phyloP scores from a whole-genome alignment of 2,113 vertebrate genomes.

The Oceanodroma tethys region DNA sequence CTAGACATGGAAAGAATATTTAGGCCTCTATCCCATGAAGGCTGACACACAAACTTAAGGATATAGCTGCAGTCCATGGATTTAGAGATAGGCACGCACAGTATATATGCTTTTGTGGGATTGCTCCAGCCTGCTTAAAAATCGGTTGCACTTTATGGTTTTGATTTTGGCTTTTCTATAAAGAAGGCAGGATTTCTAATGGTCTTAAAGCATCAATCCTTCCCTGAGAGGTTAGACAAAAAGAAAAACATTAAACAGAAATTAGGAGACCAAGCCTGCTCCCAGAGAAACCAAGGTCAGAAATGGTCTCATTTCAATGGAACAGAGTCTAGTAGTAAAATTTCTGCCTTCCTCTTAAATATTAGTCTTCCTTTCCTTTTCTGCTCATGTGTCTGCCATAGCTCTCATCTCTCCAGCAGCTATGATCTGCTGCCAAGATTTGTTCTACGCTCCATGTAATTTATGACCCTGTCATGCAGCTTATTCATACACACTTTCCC shows the following conservation, averaged over 20 bases:
- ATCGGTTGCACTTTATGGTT: background rate
- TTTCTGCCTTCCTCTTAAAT: conserved; percentile 30
- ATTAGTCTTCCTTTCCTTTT: conserved; percentile 30
- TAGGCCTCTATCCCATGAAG: background rate
- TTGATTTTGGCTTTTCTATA: background rate
- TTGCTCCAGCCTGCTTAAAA: background rate
- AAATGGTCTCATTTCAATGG: background rate
- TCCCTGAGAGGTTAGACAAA: background rate
- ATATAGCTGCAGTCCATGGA: background rate
- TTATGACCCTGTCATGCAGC: conserved; percentile 28
- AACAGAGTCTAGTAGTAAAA: background rate
- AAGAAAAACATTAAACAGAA: conserved; percentile 18
- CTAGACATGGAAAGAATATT: background rate
- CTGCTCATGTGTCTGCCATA: conserved; percentile 34
- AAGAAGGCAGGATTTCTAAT: background rate
- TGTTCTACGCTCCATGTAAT: conserved; percentile 1
- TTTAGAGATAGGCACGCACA: background rate
- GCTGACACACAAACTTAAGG: background rate
- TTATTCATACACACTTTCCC: conserved; percentile 6
- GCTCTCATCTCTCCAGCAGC: background rate
- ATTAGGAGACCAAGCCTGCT: background rate
- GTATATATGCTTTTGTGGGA: background rate
- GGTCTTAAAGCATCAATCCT: background rate
- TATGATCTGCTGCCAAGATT: conserved; percentile 50
- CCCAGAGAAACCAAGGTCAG: conserved; percentile 1